Conservation (phyloP, 2,113 vertebrate species). For the Arvicanthis niloticus region DNA sequence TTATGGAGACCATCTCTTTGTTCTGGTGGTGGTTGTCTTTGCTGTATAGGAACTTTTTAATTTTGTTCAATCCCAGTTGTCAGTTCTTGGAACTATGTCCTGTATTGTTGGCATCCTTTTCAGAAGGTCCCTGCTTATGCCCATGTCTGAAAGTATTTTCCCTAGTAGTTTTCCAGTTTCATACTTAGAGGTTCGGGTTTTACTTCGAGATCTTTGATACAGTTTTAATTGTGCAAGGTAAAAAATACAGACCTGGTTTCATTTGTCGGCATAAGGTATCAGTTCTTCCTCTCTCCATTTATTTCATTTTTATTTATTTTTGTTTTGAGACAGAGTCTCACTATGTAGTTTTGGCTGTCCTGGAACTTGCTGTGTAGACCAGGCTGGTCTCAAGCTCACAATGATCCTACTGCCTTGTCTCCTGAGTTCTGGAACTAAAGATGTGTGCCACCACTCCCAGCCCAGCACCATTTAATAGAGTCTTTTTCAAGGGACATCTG, state of each 20-base stretch:
- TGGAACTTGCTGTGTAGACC: background rate
- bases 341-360: background rate
- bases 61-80: background rate
- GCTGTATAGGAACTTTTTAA: background rate
- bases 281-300: background rate
- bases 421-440: background rate
- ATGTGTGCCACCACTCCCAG: too few relatives aligned
- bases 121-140: background rate
- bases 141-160: background rate
- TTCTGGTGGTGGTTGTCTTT: background rate
- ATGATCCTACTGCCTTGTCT: background rate
- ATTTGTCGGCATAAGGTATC: background rate
- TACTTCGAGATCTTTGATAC: background rate
- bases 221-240: background rate
- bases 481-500: too few relatives aligned
- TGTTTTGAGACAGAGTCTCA: background rate
- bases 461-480: too few relatives aligned
- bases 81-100: background rate
- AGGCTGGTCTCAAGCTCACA: background rate
- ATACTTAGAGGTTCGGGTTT: background rate
- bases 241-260: background rate
- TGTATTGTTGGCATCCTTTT: background rate
- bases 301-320: background rate
- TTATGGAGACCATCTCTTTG: background rate
- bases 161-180: background rate